Conservation (phyloP, 2,797 vertebrate genomes). For the Todus mexicanus region DNA sequence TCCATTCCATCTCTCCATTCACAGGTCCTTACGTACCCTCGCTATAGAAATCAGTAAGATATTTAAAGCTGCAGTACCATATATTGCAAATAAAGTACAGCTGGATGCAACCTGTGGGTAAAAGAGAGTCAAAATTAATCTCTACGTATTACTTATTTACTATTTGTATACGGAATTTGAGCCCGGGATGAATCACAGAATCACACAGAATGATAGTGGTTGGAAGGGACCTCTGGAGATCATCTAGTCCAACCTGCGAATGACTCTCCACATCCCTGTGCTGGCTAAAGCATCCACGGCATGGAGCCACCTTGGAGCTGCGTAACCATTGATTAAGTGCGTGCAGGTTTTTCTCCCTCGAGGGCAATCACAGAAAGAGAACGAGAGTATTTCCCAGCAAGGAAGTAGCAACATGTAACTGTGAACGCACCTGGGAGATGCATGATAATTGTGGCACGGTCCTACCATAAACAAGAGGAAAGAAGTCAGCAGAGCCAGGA, state of each 20-base stretch:
- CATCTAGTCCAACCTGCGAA: background rate
- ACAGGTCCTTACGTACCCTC: background rate
- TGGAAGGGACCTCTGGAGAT: background rate
- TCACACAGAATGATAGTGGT: background rate
- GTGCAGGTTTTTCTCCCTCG: background rate
- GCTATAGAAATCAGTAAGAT: background rate
- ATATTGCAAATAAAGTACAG: background rate
- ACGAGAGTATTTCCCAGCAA: background rate
- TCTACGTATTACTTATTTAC: background rate
- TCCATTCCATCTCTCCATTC: background rate
- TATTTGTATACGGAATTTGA: background rate
- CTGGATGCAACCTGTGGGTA: background rate
- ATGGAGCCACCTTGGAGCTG: background rate
- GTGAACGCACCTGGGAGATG: background rate
- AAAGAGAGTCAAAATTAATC: background rate
- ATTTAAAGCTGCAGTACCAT: background rate
- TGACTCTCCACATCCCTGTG: background rate
- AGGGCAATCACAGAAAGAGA: background rate
- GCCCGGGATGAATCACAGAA: background rate
- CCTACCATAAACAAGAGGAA: background rate
- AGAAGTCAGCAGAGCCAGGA: background rate
- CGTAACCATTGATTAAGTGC: background rate
- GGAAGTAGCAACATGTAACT: background rate
- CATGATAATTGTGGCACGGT: background rate
- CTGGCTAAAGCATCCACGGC: background rate